A percentile compares a stretch with the other conserved stretches of the same genome.
phyloP scores from a whole-genome alignment of 2,113 vertebrate genomes.

The Bothrops jararaca region DNA sequence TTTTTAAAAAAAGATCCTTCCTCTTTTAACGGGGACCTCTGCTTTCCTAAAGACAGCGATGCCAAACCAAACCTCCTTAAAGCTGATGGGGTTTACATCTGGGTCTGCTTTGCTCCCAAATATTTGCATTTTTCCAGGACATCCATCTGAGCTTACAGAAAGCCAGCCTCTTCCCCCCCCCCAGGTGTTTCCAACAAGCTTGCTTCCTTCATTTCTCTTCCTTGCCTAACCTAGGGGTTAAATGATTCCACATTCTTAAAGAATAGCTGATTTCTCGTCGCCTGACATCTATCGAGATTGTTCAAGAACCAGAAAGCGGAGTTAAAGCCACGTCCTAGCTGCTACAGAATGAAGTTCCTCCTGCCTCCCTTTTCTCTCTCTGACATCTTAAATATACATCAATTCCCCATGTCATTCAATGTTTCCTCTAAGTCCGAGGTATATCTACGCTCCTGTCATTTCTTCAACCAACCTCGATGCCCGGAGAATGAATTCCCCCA shows the following conservation, averaged over 20 bases:
- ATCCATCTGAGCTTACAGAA: background rate
- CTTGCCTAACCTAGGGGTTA: background rate
- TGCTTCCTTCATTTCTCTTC: background rate
- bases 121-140: background rate
- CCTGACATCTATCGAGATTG: background rate
- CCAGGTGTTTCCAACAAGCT: background rate
- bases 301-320: background rate
- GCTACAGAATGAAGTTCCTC: background rate
- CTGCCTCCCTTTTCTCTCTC: background rate
- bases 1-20: background rate
- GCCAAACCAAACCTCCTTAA: background rate
- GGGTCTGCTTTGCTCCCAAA: background rate
- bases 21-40: background rate
- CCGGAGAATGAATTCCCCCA: background rate
- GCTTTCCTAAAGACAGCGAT: background rate
- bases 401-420: background rate
- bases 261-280: background rate
- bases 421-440: background rate
- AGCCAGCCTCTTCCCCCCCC: background rate
- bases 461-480: background rate
- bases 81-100: background rate
- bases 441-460: background rate
- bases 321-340: background rate
- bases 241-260: background rate
- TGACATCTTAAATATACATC: background rate